phyloP scores from a whole-genome alignment of 1,140 invertebrate genomes.

The Brachionus asplanchnoidis region DNA sequence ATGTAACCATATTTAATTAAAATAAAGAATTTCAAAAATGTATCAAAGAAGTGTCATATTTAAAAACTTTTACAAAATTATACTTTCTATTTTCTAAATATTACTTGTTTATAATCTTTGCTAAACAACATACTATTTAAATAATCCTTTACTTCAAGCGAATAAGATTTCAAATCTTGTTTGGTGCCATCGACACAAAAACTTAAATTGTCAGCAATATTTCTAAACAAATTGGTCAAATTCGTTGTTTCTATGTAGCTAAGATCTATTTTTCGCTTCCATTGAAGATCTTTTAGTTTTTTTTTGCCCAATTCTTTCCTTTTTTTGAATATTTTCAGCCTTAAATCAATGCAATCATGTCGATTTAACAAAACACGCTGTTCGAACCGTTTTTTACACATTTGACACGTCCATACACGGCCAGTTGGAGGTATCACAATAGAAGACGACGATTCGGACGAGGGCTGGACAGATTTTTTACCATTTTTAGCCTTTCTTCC shows the following conservation, averaged over 20 bases:
- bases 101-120: not conserved
- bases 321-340: not conserved
- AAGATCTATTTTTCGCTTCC: slow-evolving; percentile 33
- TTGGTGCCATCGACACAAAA: slow-evolving; percentile 65
- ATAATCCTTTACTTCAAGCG: slow-evolving; percentile 32
- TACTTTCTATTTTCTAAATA: not conserved
- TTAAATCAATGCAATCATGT: slow-evolving; percentile 35
- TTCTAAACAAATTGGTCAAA: slow-evolving; percentile 62
- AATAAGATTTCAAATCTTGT: slow-evolving; percentile 47
- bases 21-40: not conserved
- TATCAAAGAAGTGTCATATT: not conserved
- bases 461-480: not conserved
- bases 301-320: slow-evolving; percentile 31
- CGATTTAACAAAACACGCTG: not conserved
- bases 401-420: slow-evolving; percentile 22
- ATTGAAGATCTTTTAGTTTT: slow-evolving; percentile 46
- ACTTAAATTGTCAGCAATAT: slow-evolving; percentile 65
- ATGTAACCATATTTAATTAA: not conserved
- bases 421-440: not conserved
- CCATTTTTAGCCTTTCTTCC: not conserved
- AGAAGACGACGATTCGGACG: not conserved
- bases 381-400: slow-evolving; percentile 37
- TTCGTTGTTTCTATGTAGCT: slow-evolving; percentile 59
- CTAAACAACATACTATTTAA: slow-evolving; percentile 22
- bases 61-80: not conserved